Evolutionary conservation across 2,888 invertebrate species (phyloP).

Genomic region (Tupiocoris notatus): DNA sequence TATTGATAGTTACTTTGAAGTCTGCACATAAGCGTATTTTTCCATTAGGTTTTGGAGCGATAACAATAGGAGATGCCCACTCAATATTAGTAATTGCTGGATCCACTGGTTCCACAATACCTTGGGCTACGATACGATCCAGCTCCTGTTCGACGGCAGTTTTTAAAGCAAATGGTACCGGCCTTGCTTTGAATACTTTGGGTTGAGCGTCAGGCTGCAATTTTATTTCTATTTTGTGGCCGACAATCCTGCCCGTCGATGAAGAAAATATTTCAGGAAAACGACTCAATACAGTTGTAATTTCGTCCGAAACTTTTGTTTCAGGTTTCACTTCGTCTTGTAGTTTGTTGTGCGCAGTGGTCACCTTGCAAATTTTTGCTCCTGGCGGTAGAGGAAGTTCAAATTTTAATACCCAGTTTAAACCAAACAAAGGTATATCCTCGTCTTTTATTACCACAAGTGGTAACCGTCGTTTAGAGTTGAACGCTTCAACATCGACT

Average conservation of each 20-base stretch:
- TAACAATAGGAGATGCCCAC: constrained; percentile 8
- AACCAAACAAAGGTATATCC: constrained; percentile 4
- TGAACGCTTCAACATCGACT: not conserved
- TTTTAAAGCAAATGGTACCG: constrained; percentile 10
- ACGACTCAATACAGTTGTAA: not conserved
- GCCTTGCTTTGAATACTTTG: constrained; percentile 9
- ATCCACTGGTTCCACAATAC: not conserved
- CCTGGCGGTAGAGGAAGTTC: constrained; percentile 13
- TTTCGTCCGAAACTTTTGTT: not conserved
- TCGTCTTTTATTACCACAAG: not conserved
- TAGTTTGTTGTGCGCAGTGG: not conserved
- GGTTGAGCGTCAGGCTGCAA: not conserved
- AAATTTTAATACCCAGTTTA: constrained; percentile 8
- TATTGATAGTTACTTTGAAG: not conserved
- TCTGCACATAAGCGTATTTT: constrained; percentile 3
- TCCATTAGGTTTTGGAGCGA: constrained; percentile 4
- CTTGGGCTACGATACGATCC: not conserved
- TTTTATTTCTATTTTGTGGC: not conserved
- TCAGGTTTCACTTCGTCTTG: not conserved
- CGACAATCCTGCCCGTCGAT: not conserved
- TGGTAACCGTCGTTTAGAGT: not conserved
- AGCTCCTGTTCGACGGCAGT: constrained; percentile 2
- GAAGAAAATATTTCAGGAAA: not conserved
- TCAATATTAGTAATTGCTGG: not conserved
- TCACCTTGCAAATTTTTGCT: not conserved